These are phyloP conservation scores for Drusus annulatus DNA, from an alignment of 1,140 invertebrate species.

Conservation along the genomic window DNA sequence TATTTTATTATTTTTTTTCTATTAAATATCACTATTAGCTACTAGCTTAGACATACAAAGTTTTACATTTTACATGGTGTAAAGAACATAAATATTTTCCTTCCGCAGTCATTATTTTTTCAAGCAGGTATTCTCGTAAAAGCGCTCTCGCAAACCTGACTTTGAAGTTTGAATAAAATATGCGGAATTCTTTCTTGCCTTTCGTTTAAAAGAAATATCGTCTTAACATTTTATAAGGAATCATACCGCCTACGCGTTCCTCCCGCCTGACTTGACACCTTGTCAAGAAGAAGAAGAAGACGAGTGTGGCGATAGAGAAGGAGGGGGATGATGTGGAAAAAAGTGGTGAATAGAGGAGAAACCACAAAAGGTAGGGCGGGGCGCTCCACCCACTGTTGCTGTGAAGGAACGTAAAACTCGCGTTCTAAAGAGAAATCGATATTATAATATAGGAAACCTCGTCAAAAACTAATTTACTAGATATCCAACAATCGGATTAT, in stretches of 20 bases:
- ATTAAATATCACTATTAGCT: no score
- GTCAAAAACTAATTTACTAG: not conserved
- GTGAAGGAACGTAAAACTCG: not conserved
- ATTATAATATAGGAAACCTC: constrained; percentile 15
- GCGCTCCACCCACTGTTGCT: not conserved
- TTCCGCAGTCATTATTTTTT: not conserved
- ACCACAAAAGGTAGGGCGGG: not conserved
- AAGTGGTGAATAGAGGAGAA: constrained; percentile 4
- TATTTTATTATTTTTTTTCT: no score
- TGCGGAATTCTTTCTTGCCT: not conserved
- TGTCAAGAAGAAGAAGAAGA: not conserved
- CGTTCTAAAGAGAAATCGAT: constrained; percentile 11
- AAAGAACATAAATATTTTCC: no score
- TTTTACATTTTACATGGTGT: no score
- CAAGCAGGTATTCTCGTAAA: not conserved
- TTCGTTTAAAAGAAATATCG: not conserved
- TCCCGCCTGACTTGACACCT: not conserved
- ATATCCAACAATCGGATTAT: not conserved
- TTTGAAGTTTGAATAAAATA: not conserved
- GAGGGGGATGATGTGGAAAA: not conserved
- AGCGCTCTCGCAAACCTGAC: not conserved
- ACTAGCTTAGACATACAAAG: no score
- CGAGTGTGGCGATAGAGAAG: not conserved
- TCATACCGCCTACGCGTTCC: not conserved
- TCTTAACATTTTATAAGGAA: not conserved